Evolutionary conservation across 92 coral and sea anemone species (phyloP), one percentile per base, ranked within the genome.

Genomic region (Phenganax stokvisi): DNA sequence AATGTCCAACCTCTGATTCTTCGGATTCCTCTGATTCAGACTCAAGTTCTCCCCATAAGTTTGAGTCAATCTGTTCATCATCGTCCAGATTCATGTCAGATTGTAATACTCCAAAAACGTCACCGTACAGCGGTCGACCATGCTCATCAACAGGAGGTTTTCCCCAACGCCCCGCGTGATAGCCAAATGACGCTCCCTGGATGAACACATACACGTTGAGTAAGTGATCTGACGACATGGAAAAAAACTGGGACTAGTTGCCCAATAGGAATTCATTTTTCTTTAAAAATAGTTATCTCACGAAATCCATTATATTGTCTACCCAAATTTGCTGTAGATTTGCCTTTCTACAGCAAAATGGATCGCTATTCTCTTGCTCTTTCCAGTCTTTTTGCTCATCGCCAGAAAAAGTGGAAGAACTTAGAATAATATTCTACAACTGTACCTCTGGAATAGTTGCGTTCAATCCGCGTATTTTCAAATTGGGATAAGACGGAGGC

Each of bases 111-210:
- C 99, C 99, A 59, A 96, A 96, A 71, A 92, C 99, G 74, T 96
- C 99, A 30, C 99, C 99, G 71, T 96, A 96, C 59, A 96, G 88
- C 25, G 99, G 99, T 27, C 96, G 87, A 6, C 97, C 97, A 12
- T 92, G 91, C 82, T 96, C 99, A 72, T 96, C 99, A 52, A 96
- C 99, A 7, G 99, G 99, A 53, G 99, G 99, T 76, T 96, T 96
- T 9, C 99, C 99, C 99, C 99, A 96, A 51, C 99, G 97, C 44
- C 99, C 99, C 0, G 99, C 97, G 57, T 96, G 99, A 87, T 96
- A 96, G 69, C 99, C 99, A 80, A 96, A 96, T 11, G 99, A 84
- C 27, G 99, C 99, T 52, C 99, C 99, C 91, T 91, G 74, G 31
- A 67, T 11, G 61, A 29, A 47, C 10, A 62, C 7, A 52, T 6